Evolutionary conservation across 2,797 vertebrate species (phyloP).

Genomic region (Epinephelus awoara): DNA sequence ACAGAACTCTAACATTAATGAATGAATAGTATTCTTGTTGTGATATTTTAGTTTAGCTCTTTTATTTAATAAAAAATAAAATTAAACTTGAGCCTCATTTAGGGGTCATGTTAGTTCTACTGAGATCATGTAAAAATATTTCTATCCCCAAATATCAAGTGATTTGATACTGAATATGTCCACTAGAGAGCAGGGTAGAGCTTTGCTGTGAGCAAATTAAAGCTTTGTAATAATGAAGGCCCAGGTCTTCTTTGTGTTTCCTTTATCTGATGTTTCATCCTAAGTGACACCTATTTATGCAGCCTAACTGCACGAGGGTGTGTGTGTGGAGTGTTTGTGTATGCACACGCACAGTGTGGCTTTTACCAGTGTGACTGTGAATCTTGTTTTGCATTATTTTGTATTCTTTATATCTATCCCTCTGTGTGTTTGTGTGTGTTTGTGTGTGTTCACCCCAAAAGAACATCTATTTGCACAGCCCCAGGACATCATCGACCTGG

Average conservation of each 20-base stretch:
- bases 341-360: neutral
- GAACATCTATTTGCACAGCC: slow-evolving; percentile 96
- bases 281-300: neutral
- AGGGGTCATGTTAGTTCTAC: too few species aligned
- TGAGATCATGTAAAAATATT: neutral
- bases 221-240: neutral
- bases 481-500: slow-evolving; percentile 93
- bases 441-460: slow-evolving; percentile 80
- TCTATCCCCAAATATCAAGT: neutral
- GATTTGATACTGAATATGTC: slow-evolving; percentile 1
- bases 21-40: too few species aligned
- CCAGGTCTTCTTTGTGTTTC: neutral
- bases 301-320: neutral
- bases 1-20: too few species aligned
- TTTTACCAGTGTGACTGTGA: neutral
- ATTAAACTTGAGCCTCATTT: neutral
- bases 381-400: neutral
- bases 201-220: slow-evolving; percentile 1
- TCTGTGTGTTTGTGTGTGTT: slow-evolving; percentile 7
- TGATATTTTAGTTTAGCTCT: too few species aligned
- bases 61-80: too few species aligned
- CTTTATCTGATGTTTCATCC: neutral
- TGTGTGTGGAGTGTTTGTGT: neutral
- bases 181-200: slow-evolving; percentile 32
- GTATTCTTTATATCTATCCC: neutral